Percentiles rank a stretch among this genome's conserved stretches.
Conservation (phyloP, 23 tunicate genomes). For the Phallusia fumigata region DNA sequence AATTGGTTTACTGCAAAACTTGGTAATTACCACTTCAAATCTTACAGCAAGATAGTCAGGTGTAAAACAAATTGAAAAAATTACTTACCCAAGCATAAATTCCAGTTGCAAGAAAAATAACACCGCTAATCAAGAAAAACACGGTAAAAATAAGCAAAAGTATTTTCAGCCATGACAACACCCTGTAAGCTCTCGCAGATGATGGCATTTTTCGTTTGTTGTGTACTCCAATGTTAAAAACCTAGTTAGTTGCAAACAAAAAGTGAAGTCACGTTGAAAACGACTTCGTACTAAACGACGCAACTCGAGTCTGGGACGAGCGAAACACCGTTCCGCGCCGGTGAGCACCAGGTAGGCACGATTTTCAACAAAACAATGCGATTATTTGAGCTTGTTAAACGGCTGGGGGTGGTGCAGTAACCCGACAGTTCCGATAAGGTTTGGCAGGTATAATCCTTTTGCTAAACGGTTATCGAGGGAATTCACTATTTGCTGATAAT, state of each 20-base stretch:
- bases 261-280: neutral
- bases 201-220: slow-evolving; percentile 20
- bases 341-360: neutral
- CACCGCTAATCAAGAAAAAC: slow-evolving; percentile 50
- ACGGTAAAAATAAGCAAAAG: slow-evolving; percentile 45
- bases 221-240: neutral
- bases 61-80: neutral
- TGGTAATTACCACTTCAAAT: no score
- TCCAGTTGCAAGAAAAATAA: slow-evolving; percentile 52
- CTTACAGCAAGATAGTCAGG: no score
- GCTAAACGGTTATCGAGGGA: no score
- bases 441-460: no score
- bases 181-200: slow-evolving; percentile 53
- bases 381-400: neutral
- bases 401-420: neutral
- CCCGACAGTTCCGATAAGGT: no score
- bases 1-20: no score
- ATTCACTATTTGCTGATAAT: no score
- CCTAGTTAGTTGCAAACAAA: neutral
- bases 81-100: slow-evolving; percentile 56
- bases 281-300: neutral
- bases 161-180: slow-evolving; percentile 47
- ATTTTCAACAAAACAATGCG: neutral
- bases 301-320: neutral
- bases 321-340: neutral